Base-by-base conservation (phyloP, 1,140 invertebrate genomes). In the Drosophila gunungcola region DNA sequence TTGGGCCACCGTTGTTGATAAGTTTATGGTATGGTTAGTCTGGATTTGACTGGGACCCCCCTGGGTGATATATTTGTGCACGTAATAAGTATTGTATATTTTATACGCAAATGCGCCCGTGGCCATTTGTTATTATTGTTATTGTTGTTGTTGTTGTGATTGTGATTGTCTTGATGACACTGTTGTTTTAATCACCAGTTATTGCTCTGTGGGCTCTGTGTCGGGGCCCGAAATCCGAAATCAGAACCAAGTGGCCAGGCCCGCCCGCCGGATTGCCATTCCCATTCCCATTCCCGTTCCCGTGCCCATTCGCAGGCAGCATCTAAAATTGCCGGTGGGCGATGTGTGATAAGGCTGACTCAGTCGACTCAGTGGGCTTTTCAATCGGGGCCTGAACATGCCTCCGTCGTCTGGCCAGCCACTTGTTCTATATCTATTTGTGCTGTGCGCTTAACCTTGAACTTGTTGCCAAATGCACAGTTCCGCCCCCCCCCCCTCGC, bases 171-270 rank as follows among this genome's bases (percentile, higher is more conserved):
- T 45, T 32, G 55, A 61, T 63, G 46, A 43, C 49, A 58, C 45
- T 60, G 60, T 60, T 60, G 13, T 64, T 55, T 82, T 86, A 85
- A 82, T 85, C 81, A 56, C 52, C 63, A 58, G 65, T 45, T 77
- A 64, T 51, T 73, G 60, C 58, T 42, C 39, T 51, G 36, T 6
- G 41, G 41, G 13, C 16, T 39, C 36, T 68, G 81, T 74, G 68
- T 43, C 83, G 84, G 84, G 85, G 85, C 84, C 84, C 84, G 84
- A 86, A 89, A 83, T 73, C 41, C 13, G 62, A 21, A 82, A 84
- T 68, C 80, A 80, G 27, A 54, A 77, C 67, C 52, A 60, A 43
- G 43, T 46, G 54, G 32, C 63, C 67, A 36, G 43, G 25, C 36
- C 41, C 55, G 29, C 42, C 34, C 39, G 29, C 68, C 67, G 45